phyloP scores from a whole-genome alignment of 2,113 vertebrate genomes.

The Pithys albifrons region DNA sequence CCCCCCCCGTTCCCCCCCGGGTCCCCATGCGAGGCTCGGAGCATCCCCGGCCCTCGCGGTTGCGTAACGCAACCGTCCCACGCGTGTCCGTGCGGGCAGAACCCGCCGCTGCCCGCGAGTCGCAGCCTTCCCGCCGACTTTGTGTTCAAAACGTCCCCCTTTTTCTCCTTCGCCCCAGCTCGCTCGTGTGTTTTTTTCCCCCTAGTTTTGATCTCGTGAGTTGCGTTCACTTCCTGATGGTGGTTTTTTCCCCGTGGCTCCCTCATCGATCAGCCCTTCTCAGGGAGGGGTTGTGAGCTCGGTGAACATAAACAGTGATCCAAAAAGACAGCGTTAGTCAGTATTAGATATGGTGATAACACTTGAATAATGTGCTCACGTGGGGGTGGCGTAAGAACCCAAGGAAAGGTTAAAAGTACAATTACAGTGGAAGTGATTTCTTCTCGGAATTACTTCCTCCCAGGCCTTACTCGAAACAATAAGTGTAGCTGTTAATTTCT shows the following conservation, averaged over 20 bases:
- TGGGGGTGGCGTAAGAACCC: neutral
- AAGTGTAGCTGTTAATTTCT: neutral
- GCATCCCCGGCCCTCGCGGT: neutral
- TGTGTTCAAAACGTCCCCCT: neutral
- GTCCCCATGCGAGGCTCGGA: neutral
- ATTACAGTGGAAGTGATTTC: neutral
- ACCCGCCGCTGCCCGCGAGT: neutral
- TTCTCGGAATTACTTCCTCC: conserved; percentile 29
- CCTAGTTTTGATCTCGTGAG: neutral
- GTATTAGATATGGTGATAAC: neutral
- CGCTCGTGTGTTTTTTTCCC: too few relatives aligned
- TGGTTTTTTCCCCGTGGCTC: neutral
- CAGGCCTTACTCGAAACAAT: neutral
- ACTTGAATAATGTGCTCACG: neutral
- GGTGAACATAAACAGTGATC: neutral
- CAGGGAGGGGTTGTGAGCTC: neutral
- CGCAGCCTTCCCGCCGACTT: neutral
- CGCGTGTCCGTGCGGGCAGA: neutral
- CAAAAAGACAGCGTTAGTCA: neutral
- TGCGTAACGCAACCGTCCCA: neutral
- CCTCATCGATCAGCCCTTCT: neutral
- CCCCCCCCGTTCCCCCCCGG: too few relatives aligned
- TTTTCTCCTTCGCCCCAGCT: too few relatives aligned
- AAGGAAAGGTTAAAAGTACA: conserved; percentile 30
- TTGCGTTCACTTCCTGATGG: neutral